Conservation (phyloP, 1,140 invertebrate genomes). For the Apis dorsata region DNA sequence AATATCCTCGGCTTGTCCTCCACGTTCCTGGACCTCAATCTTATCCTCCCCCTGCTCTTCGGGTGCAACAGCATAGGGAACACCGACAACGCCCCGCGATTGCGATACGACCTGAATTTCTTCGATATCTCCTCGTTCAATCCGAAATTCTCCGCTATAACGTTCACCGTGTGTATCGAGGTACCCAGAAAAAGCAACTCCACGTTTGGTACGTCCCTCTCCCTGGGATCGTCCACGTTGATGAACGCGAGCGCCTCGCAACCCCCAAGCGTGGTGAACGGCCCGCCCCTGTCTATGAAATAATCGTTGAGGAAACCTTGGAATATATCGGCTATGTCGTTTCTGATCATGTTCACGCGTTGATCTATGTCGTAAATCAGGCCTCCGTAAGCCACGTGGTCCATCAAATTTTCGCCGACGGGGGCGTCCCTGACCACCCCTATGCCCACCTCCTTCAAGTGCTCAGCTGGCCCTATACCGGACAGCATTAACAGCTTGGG, state of each 20-base stretch:
- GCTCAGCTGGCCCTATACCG: conserved; percentile 87
- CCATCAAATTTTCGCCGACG: conserved; percentile 90
- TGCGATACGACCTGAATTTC: conserved; percentile 67
- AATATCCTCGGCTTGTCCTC: conserved; percentile 89
- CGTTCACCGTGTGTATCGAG: conserved; percentile 75
- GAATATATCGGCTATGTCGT: conserved; percentile 23
- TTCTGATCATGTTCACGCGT: conserved; percentile 67
- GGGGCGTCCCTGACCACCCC: conserved; percentile 85
- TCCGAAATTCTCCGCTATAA: conserved; percentile 81
- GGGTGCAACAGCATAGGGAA: conserved; percentile 87
- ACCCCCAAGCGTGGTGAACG: conserved; percentile 88
- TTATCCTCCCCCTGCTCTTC: conserved; percentile 86
- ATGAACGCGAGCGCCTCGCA: conserved; percentile 90
- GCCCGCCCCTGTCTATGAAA: conserved; percentile 83
- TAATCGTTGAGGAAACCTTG: conserved; percentile 76
- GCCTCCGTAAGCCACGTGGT: conserved; percentile 87
- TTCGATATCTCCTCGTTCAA: conserved; percentile 75
- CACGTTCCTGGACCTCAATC: conserved; percentile 85
- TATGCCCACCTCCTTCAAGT: conserved; percentile 84
- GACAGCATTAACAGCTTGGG: conserved; percentile 91
- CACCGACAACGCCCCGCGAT: too few species aligned
- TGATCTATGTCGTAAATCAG: conserved; percentile 84
- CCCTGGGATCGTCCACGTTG: conserved; percentile 84
- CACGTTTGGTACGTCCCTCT: conserved; percentile 85
- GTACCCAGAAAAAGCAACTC: conserved; percentile 85